Conservation (phyloP, 2,797 vertebrate genomes). For the Spheniscus humboldti region DNA sequence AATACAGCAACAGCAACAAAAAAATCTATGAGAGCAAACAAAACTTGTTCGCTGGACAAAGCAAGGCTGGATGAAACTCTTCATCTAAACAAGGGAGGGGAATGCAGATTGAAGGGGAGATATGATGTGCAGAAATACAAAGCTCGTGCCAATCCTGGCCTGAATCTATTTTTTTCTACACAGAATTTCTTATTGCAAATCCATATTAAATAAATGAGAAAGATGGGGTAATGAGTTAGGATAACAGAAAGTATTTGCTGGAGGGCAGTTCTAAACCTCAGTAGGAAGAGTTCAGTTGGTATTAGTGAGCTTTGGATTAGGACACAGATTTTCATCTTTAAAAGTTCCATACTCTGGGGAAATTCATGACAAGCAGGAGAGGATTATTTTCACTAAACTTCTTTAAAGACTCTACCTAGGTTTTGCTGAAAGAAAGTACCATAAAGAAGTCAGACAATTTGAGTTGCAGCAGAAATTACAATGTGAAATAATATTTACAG, state of each 20-base stretch:
- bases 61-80: background rate
- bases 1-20: background rate
- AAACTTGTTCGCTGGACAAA: background rate
- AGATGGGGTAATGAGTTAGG: background rate
- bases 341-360: background rate
- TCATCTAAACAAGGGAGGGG: background rate
- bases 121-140: background rate
- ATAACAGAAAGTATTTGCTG: background rate
- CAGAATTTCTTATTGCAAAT: background rate
- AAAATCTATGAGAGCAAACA: rapidly evolving
- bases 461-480: background rate
- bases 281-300: background rate
- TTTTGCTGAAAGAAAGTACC: background rate
- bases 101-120: background rate
- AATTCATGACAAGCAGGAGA: background rate
- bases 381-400: background rate
- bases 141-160: background rate
- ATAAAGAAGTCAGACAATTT: background rate
- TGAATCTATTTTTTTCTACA: background rate
- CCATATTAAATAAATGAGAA: background rate
- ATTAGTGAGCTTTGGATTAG: background rate
- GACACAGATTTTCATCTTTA: background rate
- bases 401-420: background rate
- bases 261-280: background rate
- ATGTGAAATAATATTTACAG: background rate